Conservation (phyloP, 1,140 invertebrate species). For the Brevipalpus yothersi region DNA sequence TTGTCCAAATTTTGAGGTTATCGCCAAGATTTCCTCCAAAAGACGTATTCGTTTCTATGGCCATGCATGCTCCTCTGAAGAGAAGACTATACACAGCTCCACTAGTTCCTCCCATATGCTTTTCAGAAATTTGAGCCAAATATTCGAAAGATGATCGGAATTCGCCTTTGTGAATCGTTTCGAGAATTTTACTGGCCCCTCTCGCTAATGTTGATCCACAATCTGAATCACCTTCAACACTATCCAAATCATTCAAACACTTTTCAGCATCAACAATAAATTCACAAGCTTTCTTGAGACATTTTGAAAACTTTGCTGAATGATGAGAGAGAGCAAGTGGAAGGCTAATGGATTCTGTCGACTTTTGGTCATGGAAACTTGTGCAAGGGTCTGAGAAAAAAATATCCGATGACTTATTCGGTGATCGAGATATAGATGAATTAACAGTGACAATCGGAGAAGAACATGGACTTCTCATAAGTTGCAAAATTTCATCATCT, state of each 20-base stretch:
- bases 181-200: constrained; percentile 30
- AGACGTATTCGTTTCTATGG: constrained; percentile 14
- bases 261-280: neutral
- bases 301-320: neutral
- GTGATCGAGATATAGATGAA: neutral
- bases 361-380: no score
- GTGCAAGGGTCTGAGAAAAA: no score
- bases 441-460: neutral
- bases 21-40: neutral
- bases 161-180: neutral
- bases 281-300: neutral
- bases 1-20: constrained; percentile 21
- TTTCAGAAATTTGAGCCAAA: constrained; percentile 25
- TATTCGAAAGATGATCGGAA: constrained; percentile 3
- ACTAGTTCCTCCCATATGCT: constrained; percentile 40
- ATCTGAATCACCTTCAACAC: constrained; percentile 51
- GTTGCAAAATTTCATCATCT: constrained; percentile 15
- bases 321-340: neutral
- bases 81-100: constrained; percentile 43
- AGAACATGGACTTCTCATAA: constrained; percentile 24
- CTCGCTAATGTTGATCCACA: constrained; percentile 43
- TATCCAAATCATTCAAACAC: constrained; percentile 37
- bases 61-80: constrained; percentile 31
- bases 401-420: neutral
- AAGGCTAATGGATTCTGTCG: neutral